phyloP scores from a whole-genome alignment of 64 coral and sea anemone genomes.

The Cladopsammia gracilis region DNA sequence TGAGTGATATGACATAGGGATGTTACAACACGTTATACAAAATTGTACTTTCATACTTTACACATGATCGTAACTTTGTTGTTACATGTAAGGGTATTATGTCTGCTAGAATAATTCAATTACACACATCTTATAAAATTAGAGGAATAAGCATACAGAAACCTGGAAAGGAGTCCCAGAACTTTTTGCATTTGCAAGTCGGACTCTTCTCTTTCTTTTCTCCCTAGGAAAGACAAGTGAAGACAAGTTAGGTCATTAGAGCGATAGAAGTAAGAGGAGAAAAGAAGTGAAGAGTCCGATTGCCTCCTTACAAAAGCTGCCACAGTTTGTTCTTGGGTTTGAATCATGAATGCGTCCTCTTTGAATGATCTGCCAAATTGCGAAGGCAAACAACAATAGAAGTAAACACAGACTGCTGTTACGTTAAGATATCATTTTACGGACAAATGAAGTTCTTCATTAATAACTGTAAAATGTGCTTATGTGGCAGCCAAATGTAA shows the following conservation, averaged over 20 bases:
- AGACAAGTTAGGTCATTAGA: conserved; percentile 30
- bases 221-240: conserved; percentile 60
- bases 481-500: conserved; percentile 31
- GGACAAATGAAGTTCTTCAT: background rate
- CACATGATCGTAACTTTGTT: background rate
- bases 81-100: background rate
- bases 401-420: conserved; percentile 2
- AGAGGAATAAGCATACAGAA: conserved; percentile 27
- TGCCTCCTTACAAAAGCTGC: conserved; percentile 48
- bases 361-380: conserved; percentile 49
- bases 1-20: too few relatives aligned
- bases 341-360: conserved; percentile 4
- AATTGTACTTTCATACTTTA: background rate
- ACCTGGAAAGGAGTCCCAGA: conserved; percentile 46
- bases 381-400: background rate
- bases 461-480: background rate
- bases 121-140: background rate
- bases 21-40: too few relatives aligned
- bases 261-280: conserved; percentile 27
- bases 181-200: conserved; percentile 47
- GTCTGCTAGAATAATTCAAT: background rate
- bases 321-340: conserved; percentile 38
- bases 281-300: conserved; percentile 61
- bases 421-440: background rate
- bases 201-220: conserved; percentile 60